phyloP scores from a whole-genome alignment of 2,797 vertebrate species.

The Muraenolepis orangiensis region DNA sequence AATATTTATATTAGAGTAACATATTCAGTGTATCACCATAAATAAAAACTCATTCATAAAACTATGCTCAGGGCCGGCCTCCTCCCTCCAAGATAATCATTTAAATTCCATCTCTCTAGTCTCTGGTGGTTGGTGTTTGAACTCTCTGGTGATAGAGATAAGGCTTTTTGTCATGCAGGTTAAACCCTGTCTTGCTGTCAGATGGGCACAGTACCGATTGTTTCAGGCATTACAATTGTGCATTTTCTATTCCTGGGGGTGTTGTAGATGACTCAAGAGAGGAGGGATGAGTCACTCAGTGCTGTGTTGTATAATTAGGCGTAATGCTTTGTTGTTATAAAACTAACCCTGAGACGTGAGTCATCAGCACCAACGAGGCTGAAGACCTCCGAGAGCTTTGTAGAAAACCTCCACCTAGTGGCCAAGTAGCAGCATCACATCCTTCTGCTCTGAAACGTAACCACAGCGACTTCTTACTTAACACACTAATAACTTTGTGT shows the following conservation, averaged over 20 bases:
- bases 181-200: not conserved
- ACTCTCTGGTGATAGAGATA: not conserved
- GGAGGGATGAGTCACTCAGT: conserved; percentile 45
- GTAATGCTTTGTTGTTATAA: conserved; percentile 54
- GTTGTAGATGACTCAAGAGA: not conserved
- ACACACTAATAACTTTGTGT: no score
- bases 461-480: no score
- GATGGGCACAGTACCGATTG: no score
- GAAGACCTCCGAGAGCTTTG: not conserved
- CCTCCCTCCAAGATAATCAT: no score
- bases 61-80: no score
- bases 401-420: conserved; percentile 37
- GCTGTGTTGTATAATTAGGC: no score
- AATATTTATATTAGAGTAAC: no score
- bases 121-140: not conserved
- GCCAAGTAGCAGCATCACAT: conserved; percentile 17
- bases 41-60: no score
- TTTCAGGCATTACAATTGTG: not conserved
- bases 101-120: no score
- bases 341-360: conserved; percentile 3
- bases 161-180: not conserved
- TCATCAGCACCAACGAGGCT: not conserved
- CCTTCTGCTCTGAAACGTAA: not conserved
- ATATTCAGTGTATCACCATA: no score
- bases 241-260: not conserved